A percentile compares a stretch with the other conserved stretches of the same genome.
Evolutionary conservation across 2,113 vertebrate species (phyloP).

Genomic region (Zosterops japonicus): DNA sequence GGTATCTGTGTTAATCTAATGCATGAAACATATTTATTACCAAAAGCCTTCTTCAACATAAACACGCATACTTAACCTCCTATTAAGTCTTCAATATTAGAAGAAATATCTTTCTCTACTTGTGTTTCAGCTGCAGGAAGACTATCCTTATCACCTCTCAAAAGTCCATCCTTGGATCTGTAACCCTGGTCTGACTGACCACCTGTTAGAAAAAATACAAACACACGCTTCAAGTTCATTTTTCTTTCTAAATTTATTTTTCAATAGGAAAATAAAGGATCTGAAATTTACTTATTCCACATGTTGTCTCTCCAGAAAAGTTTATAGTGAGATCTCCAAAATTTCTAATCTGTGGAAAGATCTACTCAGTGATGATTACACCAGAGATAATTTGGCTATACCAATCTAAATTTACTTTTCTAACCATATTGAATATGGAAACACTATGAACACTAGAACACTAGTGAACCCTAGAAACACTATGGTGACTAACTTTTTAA

Average conservation of each 20-base stretch:
- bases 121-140: conserved; percentile 46
- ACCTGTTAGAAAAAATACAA: conserved; percentile 64
- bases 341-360: neutral
- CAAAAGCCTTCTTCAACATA: neutral
- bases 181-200: conserved; percentile 88
- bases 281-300: neutral
- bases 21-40: neutral
- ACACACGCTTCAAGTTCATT: neutral
- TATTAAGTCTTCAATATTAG: conserved; percentile 22
- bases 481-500: neutral
- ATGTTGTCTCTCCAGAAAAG: neutral
- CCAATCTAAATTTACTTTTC: neutral
- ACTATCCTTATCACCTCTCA: conserved; percentile 75
- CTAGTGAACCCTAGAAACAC: neutral
- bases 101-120: conserved; percentile 27
- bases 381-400: neutral
- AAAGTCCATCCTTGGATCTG: conserved; percentile 88
- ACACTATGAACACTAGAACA: neutral
- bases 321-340: neutral
- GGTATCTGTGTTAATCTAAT: neutral
- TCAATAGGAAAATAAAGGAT: neutral
- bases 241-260: neutral
- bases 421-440: neutral
- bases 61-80: conserved; percentile 69
- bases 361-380: neutral